Base-by-base conservation (phyloP, 2,888 invertebrate genomes). In the Oligia strigilis region DNA sequence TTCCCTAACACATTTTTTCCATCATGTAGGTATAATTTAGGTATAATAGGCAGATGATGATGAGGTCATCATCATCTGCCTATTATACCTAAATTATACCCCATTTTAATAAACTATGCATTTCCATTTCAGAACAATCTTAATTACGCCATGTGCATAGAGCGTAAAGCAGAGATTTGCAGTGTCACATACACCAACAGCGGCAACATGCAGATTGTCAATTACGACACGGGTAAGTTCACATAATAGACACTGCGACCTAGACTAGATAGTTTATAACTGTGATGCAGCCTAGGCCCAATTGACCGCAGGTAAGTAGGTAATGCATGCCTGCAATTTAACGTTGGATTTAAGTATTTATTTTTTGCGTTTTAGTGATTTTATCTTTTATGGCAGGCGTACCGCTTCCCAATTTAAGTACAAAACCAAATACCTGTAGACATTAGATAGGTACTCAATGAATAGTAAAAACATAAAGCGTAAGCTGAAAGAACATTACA, bases 71-170 rank as follows among this genome's bases (percentile, higher is more conserved):
- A 36, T 36, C 36, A 36, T 36, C 36, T 36, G 36, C 36, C 58
- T n/a, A 60, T 60, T 60, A 29, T 29, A 49, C 4, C 4, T 49
- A 49, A 49, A 60, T 62, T 62, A 60, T 29, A 49, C 49, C 23
- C 29, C 1, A 60, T 52, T 79, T 19, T 19, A 75, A 55, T 55
- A 67, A 23, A n/a, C n/a, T 13, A 29, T 36, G 43, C n/a, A 75
- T 70, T 81, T 77, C 13, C 64, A 72, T 97, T 97, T 55, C 93
- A 98, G 98, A 98, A 98, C 91, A 98, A 98, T 93, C 93, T 98
- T 6, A 98, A 98, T 92, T 98, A 98, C 92, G 98, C 98, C 0
- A 98, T 98, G 85, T 98, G 98, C 91, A 97, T 98, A 84, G 94
- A 97, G 88, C 97, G 98, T 81, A 96, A 96, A 55, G 93, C 97